Conservation (phyloP, 30 jellyfish, hydroid and myxozoan genomes). For the Mastigias papua region DNA sequence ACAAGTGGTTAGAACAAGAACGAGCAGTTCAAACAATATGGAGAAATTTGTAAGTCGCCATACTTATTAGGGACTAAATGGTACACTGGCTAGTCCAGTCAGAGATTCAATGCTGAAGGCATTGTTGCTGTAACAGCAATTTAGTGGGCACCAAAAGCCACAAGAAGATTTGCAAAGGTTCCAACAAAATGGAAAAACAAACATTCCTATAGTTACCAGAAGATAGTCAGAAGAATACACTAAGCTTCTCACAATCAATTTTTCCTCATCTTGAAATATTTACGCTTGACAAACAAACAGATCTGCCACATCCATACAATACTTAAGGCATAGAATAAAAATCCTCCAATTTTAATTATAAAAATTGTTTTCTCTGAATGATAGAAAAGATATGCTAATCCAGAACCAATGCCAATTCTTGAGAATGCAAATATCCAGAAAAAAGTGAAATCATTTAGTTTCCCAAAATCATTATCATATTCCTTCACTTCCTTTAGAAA, state of each 20-base stretch:
- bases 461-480: constrained; percentile 74
- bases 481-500: constrained; percentile 69
- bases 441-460: constrained; percentile 77
- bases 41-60: no score
- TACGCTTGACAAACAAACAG: constrained; percentile 43
- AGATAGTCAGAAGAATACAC: neutral
- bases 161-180: neutral
- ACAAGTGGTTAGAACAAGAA: no score
- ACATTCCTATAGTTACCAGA: neutral
- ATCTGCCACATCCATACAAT: constrained; percentile 84
- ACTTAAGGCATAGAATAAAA: constrained; percentile 71
- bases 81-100: no score
- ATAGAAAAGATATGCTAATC: constrained; percentile 54
- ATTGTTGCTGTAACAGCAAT: no score
- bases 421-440: constrained; percentile 63
- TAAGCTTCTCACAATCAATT: neutral
- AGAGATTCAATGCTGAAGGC: no score
- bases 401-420: constrained; percentile 85
- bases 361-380: constrained; percentile 61
- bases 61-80: no score
- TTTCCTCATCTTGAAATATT: constrained; percentile 14
- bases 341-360: constrained; percentile 81
- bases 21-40: no score
- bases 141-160: no score
- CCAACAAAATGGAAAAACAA: neutral